Conservation (phyloP, 2,113 vertebrate genomes). For the Jacana jacana region DNA sequence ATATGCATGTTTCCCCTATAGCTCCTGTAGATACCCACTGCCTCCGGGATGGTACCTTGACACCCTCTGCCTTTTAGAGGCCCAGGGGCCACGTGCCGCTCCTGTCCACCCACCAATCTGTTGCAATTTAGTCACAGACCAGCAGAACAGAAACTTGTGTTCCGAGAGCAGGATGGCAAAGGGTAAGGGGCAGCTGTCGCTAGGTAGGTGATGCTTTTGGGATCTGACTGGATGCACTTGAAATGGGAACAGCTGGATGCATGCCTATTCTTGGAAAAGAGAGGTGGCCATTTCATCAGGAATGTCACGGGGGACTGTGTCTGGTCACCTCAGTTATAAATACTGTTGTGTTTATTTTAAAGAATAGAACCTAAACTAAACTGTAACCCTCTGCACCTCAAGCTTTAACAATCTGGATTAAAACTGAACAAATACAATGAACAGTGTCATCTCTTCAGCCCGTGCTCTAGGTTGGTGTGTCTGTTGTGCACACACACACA, state of each 20-base stretch:
- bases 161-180: background rate
- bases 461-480: background rate
- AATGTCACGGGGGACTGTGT: background rate
- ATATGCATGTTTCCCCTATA: background rate
- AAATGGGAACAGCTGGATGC: background rate
- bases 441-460: background rate
- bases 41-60: background rate
- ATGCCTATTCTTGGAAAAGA: background rate
- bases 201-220: background rate
- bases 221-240: background rate
- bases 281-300: background rate
- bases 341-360: background rate
- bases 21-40: background rate
- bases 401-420: background rate
- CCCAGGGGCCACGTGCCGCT: accelerated
- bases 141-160: background rate
- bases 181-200: background rate
- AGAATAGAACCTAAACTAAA: background rate
- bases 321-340: background rate
- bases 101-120: background rate
- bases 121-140: background rate
- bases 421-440: background rate
- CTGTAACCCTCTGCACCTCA: background rate
- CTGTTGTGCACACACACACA: background rate
- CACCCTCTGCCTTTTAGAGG: background rate